Conservation (phyloP, 2,888 invertebrate genomes). For the Lasioglossum villosulum region DNA sequence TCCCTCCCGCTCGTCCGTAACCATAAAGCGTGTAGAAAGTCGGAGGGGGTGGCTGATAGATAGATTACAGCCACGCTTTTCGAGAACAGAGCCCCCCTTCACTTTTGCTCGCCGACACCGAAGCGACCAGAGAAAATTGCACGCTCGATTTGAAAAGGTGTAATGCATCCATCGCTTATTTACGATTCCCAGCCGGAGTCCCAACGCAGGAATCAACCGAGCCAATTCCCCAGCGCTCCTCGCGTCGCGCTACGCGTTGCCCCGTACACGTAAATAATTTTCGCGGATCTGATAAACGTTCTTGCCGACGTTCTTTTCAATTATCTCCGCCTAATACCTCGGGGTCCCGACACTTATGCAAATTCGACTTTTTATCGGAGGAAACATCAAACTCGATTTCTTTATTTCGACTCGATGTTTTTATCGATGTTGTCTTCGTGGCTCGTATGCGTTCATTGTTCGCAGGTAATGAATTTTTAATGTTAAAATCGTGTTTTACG, state of each 20-base stretch:
- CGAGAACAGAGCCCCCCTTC: constrained; percentile 36
- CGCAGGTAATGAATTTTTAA: too few relatives aligned
- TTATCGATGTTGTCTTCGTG: not conserved
- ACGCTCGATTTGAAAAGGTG: constrained; percentile 60
- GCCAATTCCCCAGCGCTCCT: constrained; percentile 19
- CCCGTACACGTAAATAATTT: constrained; percentile 8
- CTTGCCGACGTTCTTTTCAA: not conserved
- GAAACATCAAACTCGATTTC: not conserved
- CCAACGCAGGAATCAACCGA: constrained; percentile 9
- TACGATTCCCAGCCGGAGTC: constrained; percentile 30
- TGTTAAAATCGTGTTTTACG: too few relatives aligned
- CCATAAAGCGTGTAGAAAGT: constrained; percentile 62
- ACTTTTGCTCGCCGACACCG: not conserved
- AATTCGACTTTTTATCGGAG: not conserved
- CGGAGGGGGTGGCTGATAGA: constrained; percentile 49
- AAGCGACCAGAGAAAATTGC: constrained; percentile 45
- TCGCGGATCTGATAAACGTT: not conserved
- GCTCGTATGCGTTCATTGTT: not conserved
- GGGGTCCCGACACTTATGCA: not conserved
- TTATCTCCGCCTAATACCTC: not conserved
- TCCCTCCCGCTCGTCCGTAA: constrained; percentile 48
- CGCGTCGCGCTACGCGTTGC: not conserved
- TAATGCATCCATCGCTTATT: constrained; percentile 55
- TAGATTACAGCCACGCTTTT: constrained; percentile 55
- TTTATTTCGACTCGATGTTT: not conserved